phyloP scores from a whole-genome alignment of 2,797 vertebrate genomes.

The Sorex maritimensis region DNA sequence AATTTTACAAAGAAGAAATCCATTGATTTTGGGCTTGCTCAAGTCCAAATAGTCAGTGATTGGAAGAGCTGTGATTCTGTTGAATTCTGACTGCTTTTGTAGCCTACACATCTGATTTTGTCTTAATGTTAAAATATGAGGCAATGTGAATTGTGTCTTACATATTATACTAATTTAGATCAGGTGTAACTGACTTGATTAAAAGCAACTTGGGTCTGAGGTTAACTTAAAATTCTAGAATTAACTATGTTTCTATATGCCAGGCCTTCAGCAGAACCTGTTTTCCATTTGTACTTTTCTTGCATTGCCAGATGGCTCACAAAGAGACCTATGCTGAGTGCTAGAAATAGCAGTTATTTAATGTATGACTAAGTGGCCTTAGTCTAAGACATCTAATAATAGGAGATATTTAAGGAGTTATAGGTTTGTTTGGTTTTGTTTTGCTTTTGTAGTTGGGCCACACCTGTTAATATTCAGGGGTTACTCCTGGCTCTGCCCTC shows the following conservation, averaged over 20 bases:
- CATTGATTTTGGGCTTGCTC: not conserved
- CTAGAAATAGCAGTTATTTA: not conserved
- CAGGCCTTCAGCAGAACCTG: not conserved
- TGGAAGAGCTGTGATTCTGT: not conserved
- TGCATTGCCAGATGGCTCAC: not conserved
- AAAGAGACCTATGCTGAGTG: not conserved
- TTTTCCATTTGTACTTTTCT: not conserved
- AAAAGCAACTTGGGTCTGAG: conserved; percentile 6
- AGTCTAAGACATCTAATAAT: not conserved
- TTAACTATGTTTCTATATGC: not conserved
- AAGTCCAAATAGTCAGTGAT: not conserved
- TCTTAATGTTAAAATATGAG: conserved; percentile 25
- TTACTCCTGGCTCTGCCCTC: too few relatives aligned
- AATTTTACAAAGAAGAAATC: conserved; percentile 11
- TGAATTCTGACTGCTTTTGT: not conserved
- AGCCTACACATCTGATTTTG: not conserved
- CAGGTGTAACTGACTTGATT: not conserved
- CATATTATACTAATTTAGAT: conserved; percentile 19
- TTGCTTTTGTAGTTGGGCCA: not conserved
- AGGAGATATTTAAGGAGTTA: conserved; percentile 24
- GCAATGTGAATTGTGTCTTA: not conserved
- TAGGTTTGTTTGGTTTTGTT: not conserved
- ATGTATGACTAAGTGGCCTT: not conserved
- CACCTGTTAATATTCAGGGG: too few relatives aligned
- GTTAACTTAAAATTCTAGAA: not conserved